Percentiles rank a stretch among this genome's conserved stretches.
Conservation (phyloP, 2,113 vertebrate genomes). For the Channa argus region DNA sequence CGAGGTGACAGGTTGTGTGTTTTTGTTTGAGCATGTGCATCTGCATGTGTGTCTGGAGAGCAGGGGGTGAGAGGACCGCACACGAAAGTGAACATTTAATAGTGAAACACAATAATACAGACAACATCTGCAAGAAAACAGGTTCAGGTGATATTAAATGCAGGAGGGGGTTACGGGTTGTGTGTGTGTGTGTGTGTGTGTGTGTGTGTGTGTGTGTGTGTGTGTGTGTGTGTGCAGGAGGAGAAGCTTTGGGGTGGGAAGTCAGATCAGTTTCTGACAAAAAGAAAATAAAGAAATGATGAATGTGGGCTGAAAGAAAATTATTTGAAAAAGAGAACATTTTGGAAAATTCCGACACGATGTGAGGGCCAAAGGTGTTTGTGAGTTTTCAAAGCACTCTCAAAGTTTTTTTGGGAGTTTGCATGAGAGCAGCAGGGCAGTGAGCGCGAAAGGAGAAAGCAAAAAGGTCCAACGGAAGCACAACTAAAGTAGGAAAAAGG, state of each 20-base stretch:
- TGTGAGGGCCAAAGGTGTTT: not conserved
- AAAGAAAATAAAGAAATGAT: not conserved
- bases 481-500: not conserved
- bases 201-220: not conserved
- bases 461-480: not conserved
- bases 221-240: not conserved
- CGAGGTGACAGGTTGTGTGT: slow-evolving; percentile 12
- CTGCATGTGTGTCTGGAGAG: not conserved
- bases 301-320: slow-evolving; percentile 4
- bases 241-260: not conserved
- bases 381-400: slow-evolving; percentile 9
- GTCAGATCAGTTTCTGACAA: not conserved
- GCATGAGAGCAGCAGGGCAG: not conserved
- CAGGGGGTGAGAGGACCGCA: not conserved
- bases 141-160: slow-evolving; percentile 13
- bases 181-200: not conserved
- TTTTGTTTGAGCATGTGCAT: not conserved
- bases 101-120: not conserved
- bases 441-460: not conserved
- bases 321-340: not conserved
- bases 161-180: not conserved
- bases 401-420: not conserved
- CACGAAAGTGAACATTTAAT: not conserved
- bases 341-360: not conserved
- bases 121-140: not conserved